Percentiles rank a stretch among this genome's conserved stretches.
Conservation (phyloP, 2,113 vertebrate genomes). For the Hylia prasina region DNA sequence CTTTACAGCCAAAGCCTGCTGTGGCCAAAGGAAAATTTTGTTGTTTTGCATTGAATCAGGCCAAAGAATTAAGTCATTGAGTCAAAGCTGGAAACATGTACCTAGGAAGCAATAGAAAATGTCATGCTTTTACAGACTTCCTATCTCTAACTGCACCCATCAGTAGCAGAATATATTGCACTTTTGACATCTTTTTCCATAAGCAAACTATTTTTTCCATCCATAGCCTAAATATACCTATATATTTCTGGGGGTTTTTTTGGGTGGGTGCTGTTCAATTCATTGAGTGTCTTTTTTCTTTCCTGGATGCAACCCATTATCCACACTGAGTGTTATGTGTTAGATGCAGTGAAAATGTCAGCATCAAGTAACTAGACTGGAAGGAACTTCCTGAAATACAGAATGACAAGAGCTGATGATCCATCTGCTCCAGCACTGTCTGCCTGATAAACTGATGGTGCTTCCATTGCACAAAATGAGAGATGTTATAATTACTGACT, state of each 20-base stretch:
- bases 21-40: background rate
- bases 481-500: background rate
- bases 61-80: background rate
- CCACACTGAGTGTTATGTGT: background rate
- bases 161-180: background rate
- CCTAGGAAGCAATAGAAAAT: background rate
- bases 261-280: background rate
- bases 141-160: background rate
- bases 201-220: background rate
- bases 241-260: background rate
- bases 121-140: background rate
- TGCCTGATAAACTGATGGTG: background rate
- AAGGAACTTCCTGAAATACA: background rate
- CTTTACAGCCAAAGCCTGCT: background rate
- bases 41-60: background rate
- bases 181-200: background rate
- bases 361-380: background rate
- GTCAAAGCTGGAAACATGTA: background rate
- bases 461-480: background rate
- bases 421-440: background rate
- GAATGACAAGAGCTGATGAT: background rate
- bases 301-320: background rate
- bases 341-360: background rate
- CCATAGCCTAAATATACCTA: background rate
- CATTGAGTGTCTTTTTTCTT: background rate